Base-by-base conservation (phyloP, 2,888 invertebrate genomes). In the Cotesia congregata region DNA sequence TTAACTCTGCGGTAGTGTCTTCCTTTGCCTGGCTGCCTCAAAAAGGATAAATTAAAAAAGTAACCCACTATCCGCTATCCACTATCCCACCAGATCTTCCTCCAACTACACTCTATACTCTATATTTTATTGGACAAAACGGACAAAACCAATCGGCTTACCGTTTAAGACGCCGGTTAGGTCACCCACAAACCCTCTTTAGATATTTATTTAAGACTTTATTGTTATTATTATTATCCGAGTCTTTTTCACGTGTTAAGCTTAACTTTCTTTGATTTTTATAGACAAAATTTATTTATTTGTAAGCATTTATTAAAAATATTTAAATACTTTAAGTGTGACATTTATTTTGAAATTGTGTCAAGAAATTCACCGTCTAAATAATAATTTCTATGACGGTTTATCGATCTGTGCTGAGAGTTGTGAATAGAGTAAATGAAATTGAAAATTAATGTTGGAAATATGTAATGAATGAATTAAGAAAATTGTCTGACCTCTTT, bases 91-190 rank as follows among this genome's bases (percentile, higher is more conserved):
- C 15, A 39, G 61, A 62, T 62, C 38, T 62, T 72, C 50, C 30
- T 30, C 30, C 30, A 30, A 30, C 30, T 30, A 30, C 3, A 30
- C 30, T 30, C 30, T 50, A 12, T 50, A 50, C 50, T 50, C 50
- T 50, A 50, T 50, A 60, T 72, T 72, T 76, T 68, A 76, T 76
- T 68, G 76, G 72, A 62, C 68, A 72, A 76, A 68, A 62, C 67
- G 76, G 72, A 62, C 68, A 72, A 76, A 68, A 62, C 67, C 61
- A 76, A 76, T 76, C 76, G 72, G 68, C 72, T 76, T 76, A 75
- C 70, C 75, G 30, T 62, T 20, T 30, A 65, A 65, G 65, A 65
- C 65, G 20, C 50, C 38, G 62, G 62, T 62, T 30, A 6, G 38
- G 30, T 38, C 12, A 20, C 20, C 62, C 62, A 38, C 65, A 65